A percentile compares a stretch with the other conserved stretches of the same genome.
phyloP scores from a whole-genome alignment of 2,888 invertebrate species.

The Cyaniris semiargus region DNA sequence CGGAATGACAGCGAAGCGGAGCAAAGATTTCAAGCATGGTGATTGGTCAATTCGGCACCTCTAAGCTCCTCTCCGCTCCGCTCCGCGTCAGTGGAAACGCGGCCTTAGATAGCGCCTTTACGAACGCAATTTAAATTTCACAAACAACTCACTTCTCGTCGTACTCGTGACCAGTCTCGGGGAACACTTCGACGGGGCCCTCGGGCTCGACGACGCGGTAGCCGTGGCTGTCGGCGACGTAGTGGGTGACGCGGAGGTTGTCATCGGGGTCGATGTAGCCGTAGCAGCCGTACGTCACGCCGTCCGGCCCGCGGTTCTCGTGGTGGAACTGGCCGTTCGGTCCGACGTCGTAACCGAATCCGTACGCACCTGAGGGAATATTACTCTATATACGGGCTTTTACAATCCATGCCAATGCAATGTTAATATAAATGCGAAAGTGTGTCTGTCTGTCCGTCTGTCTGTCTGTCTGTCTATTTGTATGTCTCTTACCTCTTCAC shows the following conservation, averaged over 20 bases:
- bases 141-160: constrained; percentile 66
- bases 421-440: too few species aligned
- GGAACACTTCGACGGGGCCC: constrained; percentile 84
- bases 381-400: neutral
- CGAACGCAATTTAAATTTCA: neutral
- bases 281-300: constrained; percentile 90
- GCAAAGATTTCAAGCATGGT: too few species aligned
- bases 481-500: too few species aligned
- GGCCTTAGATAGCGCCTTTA: too few species aligned
- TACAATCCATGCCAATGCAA: too few species aligned
- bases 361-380: constrained; percentile 81
- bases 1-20: too few species aligned
- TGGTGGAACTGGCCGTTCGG: constrained; percentile 89
- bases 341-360: constrained; percentile 88
- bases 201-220: constrained; percentile 87
- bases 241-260: constrained; percentile 85
- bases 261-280: constrained; percentile 87
- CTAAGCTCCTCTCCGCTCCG: too few species aligned
- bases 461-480: too few species aligned
- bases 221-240: constrained; percentile 88
- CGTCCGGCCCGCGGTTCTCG: constrained; percentile 87
- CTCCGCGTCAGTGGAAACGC: too few species aligned
- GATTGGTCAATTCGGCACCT: too few species aligned
- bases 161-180: constrained; percentile 70
- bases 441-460: too few species aligned